Percentiles rank a stretch among this genome's conserved stretches.
phyloP scores from a whole-genome alignment of 2,113 vertebrate species.

The Misgurnus mizolepis region DNA sequence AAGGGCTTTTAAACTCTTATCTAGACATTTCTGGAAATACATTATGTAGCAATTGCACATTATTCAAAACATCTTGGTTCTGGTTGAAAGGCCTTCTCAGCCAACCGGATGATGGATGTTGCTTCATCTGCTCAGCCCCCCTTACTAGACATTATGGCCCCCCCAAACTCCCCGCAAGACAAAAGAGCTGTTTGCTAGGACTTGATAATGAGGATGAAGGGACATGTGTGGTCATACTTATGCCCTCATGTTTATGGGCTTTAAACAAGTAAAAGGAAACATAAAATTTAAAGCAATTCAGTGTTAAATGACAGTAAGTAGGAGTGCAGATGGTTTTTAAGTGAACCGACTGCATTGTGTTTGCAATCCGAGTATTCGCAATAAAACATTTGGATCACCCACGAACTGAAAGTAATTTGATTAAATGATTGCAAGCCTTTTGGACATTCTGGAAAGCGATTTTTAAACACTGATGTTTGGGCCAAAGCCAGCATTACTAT shows the following conservation, averaged over 20 bases:
- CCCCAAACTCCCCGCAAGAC: constrained; percentile 53
- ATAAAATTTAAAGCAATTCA: constrained; percentile 37
- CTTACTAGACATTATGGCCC: constrained; percentile 16
- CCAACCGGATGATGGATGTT: constrained; percentile 64
- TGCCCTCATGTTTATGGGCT: constrained; percentile 40
- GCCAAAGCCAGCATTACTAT: background rate
- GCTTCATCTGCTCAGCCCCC: constrained; percentile 35
- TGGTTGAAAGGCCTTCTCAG: constrained; percentile 7
- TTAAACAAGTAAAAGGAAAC: constrained; percentile 48
- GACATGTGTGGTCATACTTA: constrained; percentile 57
- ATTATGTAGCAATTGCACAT: constrained; percentile 35
- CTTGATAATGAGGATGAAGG: constrained; percentile 55
- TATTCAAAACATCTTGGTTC: constrained; percentile 39
- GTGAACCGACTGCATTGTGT: constrained; percentile 26
- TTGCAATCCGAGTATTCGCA: constrained; percentile 16
- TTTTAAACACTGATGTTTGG: background rate
- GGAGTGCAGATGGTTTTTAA: constrained; percentile 34
- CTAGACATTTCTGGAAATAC: background rate
- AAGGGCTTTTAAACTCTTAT: background rate
- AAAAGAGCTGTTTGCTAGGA: constrained; percentile 65
- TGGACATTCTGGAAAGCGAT: background rate
- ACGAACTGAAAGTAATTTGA: constrained; percentile 24
- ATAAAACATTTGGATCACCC: constrained; percentile 10
- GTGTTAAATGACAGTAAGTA: constrained; percentile 48
- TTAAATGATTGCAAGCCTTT: background rate